phyloP scores from a whole-genome alignment of 2,888 invertebrate genomes.

The Ectobius pallidus region DNA sequence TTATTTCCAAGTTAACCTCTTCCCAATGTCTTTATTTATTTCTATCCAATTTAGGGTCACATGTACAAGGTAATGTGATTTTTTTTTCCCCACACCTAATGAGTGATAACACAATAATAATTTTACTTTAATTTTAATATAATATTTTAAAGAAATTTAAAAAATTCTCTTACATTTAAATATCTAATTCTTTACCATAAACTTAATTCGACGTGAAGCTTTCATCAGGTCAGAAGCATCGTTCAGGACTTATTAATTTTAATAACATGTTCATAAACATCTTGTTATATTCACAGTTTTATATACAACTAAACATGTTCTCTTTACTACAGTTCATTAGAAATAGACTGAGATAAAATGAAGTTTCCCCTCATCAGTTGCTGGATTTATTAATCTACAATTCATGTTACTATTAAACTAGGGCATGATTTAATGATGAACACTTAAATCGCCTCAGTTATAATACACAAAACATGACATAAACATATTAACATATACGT shows the following conservation, averaged over 20 bases:
- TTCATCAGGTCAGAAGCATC: background rate
- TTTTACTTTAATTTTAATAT: conserved; percentile 1
- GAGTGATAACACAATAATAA: conserved; percentile 12
- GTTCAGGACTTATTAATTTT: background rate
- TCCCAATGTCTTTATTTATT: conserved; percentile 23
- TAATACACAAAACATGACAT: too few species aligned
- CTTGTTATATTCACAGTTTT: too few species aligned
- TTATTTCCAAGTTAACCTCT: background rate
- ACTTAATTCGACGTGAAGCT: background rate
- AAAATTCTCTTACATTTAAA: conserved; percentile 4
- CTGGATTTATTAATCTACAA: background rate
- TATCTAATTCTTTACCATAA: background rate
- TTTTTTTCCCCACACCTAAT: conserved; percentile 30
- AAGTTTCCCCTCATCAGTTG: background rate
- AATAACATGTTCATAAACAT: too few species aligned
- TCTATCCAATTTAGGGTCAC: conserved; percentile 26
- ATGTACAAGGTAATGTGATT: conserved; percentile 34
- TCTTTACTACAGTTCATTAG: too few species aligned
- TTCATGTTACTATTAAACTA: too few species aligned
- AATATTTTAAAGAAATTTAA: background rate
- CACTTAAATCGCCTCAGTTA: too few species aligned
- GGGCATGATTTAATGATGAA: too few species aligned
- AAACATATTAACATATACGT: too few species aligned
- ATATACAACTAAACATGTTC: conserved; percentile 4
- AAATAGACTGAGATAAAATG: background rate